These are phyloP conservation scores for Hydraecia micacea DNA, from an alignment of 2,888 invertebrate species.

Conservation along the genomic window DNA sequence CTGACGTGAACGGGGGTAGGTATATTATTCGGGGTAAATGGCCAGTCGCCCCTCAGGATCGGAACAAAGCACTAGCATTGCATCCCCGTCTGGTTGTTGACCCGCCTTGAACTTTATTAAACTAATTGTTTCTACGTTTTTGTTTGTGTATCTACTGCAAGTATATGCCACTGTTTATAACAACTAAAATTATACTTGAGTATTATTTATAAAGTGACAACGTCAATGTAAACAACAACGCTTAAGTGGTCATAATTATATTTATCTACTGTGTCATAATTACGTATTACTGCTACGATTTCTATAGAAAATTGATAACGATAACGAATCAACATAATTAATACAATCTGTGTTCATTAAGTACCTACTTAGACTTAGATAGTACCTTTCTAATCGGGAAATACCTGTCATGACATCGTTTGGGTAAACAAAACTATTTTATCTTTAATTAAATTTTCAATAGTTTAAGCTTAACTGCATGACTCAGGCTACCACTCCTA, in stretches of 20 bases:
- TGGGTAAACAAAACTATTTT: constrained; percentile 39
- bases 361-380: neutral
- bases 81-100: constrained; percentile 86
- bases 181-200: neutral
- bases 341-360: constrained; percentile 2
- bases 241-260: constrained; percentile 27
- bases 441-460: constrained; percentile 32
- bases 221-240: constrained; percentile 11
- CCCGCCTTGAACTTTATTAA: constrained; percentile 69
- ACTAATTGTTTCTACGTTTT: constrained; percentile 43
- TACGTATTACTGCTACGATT: constrained; percentile 17
- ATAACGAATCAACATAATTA: constrained; percentile 34
- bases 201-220: constrained; percentile 14
- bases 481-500: constrained; percentile 13
- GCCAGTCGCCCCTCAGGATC: constrained; percentile 71
- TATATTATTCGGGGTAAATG: constrained; percentile 80
- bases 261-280: too few relatives aligned
- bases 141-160: constrained; percentile 1
- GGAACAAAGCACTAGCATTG: constrained; percentile 79
- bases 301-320: constrained; percentile 20
- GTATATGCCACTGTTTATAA: neutral
- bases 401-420: constrained; percentile 20
- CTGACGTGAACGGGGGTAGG: constrained; percentile 1
- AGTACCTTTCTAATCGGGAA: constrained; percentile 13
- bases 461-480: neutral